A percentile compares a stretch with the other conserved stretches of the same genome.
phyloP scores from a whole-genome alignment of 2,113 vertebrate genomes.

The western clawed frog (Xenopus tropicalis) region DNA sequence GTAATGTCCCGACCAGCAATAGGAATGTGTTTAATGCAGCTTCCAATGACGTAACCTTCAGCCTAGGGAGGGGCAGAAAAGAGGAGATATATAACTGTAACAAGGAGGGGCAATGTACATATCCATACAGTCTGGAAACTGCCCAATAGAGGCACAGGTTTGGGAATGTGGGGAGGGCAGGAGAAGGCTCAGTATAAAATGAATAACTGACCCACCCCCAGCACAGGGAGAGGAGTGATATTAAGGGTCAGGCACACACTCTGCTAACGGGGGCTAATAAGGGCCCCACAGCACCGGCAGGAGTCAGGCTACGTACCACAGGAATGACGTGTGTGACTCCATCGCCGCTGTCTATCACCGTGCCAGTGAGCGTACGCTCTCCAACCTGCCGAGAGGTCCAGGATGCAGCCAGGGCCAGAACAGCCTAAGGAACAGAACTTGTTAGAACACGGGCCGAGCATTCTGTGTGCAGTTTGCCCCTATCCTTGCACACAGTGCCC shows the following conservation, averaged over 20 bases:
- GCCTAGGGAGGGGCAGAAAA: conserved; percentile 65
- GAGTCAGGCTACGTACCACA: conserved; percentile 74
- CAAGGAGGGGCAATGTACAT: too few species aligned
- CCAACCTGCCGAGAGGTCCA: conserved; percentile 98
- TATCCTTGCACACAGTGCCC: not conserved
- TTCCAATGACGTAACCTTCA: conserved; percentile 97
- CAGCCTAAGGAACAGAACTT: conserved; percentile 69
- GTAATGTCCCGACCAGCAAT: conserved; percentile 97
- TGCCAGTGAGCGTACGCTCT: conserved; percentile 91
- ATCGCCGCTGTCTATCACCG: conserved; percentile 96
- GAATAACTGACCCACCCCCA: too few species aligned
- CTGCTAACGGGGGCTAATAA: too few species aligned
- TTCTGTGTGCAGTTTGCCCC: not conserved
- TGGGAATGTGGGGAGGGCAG: too few species aligned
- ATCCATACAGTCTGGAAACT: too few species aligned
- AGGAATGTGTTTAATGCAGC: conserved; percentile 99
- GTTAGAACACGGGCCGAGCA: not conserved
- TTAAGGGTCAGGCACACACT: too few species aligned
- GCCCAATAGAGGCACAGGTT: too few species aligned
- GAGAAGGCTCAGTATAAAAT: too few species aligned
- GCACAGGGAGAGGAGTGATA: too few species aligned
- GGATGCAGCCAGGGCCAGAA: conserved; percentile 93
- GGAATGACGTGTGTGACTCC: conserved; percentile 97
- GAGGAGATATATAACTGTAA: not conserved
- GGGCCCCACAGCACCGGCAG: too few species aligned